These are phyloP conservation scores for Arion vulgaris DNA, from an alignment of 1,140 invertebrate genomes.

Conservation along the genomic window DNA sequence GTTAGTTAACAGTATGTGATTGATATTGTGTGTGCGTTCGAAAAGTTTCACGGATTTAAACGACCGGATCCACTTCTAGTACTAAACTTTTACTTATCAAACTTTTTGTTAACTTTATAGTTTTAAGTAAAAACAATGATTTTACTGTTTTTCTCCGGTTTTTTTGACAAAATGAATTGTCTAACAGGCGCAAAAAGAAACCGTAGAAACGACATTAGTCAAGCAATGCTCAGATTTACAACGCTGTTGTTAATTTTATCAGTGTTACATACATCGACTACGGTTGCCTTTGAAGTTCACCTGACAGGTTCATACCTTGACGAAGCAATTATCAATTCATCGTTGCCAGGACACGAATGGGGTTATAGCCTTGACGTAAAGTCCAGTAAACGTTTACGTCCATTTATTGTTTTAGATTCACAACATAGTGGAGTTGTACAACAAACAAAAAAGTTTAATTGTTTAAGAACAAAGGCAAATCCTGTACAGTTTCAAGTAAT, in stretches of 20 bases:
- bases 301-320: slow-evolving; percentile 21
- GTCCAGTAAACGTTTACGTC: slow-evolving; percentile 23
- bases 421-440: slow-evolving; percentile 49
- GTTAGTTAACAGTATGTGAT: too few species aligned
- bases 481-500: slow-evolving; percentile 45
- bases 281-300: slow-evolving; percentile 35
- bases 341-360: slow-evolving; percentile 54
- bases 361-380: slow-evolving; percentile 73
- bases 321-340: slow-evolving; percentile 57
- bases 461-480: slow-evolving; percentile 38
- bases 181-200: neutral
- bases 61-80: too few species aligned
- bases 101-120: too few species aligned
- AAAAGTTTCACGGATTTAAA: too few species aligned
- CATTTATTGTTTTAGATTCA: slow-evolving; percentile 40
- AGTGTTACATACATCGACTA: neutral
- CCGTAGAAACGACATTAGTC: neutral
- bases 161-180: neutral
- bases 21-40: too few species aligned
- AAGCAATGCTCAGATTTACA: neutral
- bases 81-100: too few species aligned
- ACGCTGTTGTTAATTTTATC: neutral
- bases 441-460: slow-evolving; percentile 39
- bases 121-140: too few species aligned
- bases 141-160: too few species aligned